Percentiles rank a stretch among this genome's conserved stretches.
Conservation (phyloP, 2,113 vertebrate genomes). For the Pseudonaja textilis region DNA sequence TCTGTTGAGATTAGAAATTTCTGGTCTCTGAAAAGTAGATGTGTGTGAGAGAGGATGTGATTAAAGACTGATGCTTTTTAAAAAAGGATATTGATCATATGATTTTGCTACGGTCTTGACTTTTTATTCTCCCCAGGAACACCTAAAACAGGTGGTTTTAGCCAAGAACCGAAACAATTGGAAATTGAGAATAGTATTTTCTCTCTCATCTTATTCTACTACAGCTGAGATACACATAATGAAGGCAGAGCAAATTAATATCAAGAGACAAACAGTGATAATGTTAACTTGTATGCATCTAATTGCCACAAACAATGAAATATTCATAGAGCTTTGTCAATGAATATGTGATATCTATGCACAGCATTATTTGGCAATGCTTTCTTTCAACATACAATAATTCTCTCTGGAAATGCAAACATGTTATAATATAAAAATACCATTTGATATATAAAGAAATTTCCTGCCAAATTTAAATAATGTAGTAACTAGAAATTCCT, state of each 20-base stretch:
- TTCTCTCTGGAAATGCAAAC: conserved; percentile 32
- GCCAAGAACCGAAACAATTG: background rate
- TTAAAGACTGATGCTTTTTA: background rate
- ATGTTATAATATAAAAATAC: conserved; percentile 31
- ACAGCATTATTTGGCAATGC: conserved; percentile 31
- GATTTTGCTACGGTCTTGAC: background rate
- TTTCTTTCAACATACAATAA: conserved; percentile 40
- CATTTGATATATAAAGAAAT: conserved; percentile 39
- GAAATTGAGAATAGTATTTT: background rate
- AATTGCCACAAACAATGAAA: conserved; percentile 29
- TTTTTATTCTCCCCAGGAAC: background rate
- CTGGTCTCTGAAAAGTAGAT: background rate
- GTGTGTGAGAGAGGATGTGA: background rate
- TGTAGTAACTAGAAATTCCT: conserved; percentile 33
- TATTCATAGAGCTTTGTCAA: conserved; percentile 33
- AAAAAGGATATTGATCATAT: background rate
- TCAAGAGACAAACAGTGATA: conserved; percentile 21
- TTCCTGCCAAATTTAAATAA: conserved; percentile 43
- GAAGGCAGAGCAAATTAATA: conserved; percentile 42
- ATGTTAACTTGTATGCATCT: conserved; percentile 27
- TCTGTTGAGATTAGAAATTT: background rate
- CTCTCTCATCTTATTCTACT: conserved; percentile 33
- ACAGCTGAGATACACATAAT: conserved; percentile 38
- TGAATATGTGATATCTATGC: conserved; percentile 9
- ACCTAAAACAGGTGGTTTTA: background rate